Evolutionary conservation across 2,113 vertebrate species (phyloP), one percentile per base, ranked within the genome.

Genomic region (Brienomyrus longianalis): DNA sequence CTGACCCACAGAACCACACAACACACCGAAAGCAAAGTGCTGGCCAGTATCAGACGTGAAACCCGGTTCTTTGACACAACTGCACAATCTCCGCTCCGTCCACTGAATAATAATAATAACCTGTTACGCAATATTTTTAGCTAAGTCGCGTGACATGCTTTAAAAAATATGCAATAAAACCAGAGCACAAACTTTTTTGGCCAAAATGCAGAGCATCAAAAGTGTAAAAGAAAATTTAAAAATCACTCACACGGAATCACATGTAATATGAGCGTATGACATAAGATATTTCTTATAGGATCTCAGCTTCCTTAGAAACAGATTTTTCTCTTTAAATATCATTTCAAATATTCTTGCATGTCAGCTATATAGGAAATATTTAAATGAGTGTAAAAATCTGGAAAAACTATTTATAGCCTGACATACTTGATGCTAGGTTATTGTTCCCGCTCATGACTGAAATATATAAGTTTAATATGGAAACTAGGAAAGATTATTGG

Each of bases 341-440:
- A 56, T 27, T 51, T 51, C 23, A 43, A 27, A 87, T 87, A 54
- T 54, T 39, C 48, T 54, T 52, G 51, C 23, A 48, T 86, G 7
- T 27, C 51, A 35, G 50, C 51, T 1, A 62, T 39, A 88, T 89
- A 90, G 89, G 23, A 85, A 91, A 1, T 83, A 51, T 92, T 31
- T 90, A 43, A 23, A 92, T 91, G 89, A 51, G 84, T 87, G 89
- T 2, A 90, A 90, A 92, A 91, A 90, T 88, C 90, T 89, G 52
- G 89, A 86, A 94, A 91, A 88, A 45, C n/a, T 90, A 87, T 94
- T 92, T 92, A 91, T 92, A 93, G 92, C 52, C 45, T 23, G 50
- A 17, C 47, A 85, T 59, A 91, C 88, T 90, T 88, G 86, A 87
- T 5, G 89, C 86, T 90, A 91, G 91, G 59, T 77, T 89, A 70